Conservation (phyloP, 2,888 invertebrate species). For the Drosophila prolongata region DNA sequence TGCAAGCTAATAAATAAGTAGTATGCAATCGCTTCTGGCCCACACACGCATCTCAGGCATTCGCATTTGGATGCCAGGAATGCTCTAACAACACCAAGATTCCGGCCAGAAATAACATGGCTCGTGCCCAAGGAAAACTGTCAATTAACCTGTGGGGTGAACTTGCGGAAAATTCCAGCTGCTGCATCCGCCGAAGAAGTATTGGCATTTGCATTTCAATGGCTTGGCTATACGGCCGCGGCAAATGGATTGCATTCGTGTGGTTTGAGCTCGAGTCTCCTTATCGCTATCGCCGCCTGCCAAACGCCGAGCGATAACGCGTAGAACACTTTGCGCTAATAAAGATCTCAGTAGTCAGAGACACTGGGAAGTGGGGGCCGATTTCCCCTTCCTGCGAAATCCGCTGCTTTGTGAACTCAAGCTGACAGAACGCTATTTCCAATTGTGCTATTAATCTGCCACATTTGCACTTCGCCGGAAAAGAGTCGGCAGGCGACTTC, state of each 20-base stretch:
- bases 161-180: constrained; percentile 51
- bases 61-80: constrained; percentile 9
- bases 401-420: constrained; percentile 64
- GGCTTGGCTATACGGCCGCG: neutral
- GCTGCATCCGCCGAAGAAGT: constrained; percentile 36
- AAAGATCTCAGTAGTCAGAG: constrained; percentile 60
- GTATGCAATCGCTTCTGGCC: neutral
- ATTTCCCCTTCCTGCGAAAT: constrained; percentile 15
- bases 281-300: constrained; percentile 66
- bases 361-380: constrained; percentile 46
- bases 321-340: constrained; percentile 62
- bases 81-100: constrained; percentile 24
- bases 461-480: constrained; percentile 81
- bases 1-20: constrained; percentile 2
- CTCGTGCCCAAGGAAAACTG: constrained; percentile 71
- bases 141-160: constrained; percentile 80
- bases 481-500: constrained; percentile 26
- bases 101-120: constrained; percentile 26
- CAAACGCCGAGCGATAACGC: constrained; percentile 59
- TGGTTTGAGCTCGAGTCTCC: constrained; percentile 23
- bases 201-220: constrained; percentile 60
- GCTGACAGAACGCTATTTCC: constrained; percentile 80
- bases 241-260: constrained; percentile 24
- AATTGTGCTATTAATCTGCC: constrained; percentile 83
- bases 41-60: constrained; percentile 3